A percentile compares a stretch with the other conserved stretches of the same genome.
phyloP scores from a whole-genome alignment of 2,888 invertebrate species.

The Dryocosmus kuriphilus region DNA sequence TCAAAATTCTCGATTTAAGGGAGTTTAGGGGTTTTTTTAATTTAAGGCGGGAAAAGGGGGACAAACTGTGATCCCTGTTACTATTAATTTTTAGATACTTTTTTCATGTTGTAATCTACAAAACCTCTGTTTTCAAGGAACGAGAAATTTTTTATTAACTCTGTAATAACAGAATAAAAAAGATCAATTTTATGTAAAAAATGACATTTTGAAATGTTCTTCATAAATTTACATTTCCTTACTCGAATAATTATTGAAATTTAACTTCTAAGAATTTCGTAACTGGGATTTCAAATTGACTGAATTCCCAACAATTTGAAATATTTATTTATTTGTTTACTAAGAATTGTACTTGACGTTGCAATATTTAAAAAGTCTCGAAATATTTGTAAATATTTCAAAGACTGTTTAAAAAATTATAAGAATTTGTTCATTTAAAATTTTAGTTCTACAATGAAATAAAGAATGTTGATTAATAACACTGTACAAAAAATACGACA shows the following conservation, averaged over 20 bases:
- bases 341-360: neutral
- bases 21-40: too few relatives aligned
- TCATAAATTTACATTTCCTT: neutral
- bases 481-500: too few relatives aligned
- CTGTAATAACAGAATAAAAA: too few relatives aligned
- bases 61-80: too few relatives aligned
- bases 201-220: neutral
- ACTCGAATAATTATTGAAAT: neutral
- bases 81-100: neutral
- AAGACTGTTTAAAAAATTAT: neutral
- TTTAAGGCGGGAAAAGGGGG: too few relatives aligned
- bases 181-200: neutral
- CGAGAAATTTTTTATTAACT: too few relatives aligned
- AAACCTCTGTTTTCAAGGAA: too few relatives aligned
- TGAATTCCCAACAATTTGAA: neutral
- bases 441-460: too few relatives aligned
- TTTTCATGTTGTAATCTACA: neutral
- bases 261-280: neutral
- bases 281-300: neutral
- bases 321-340: neutral
- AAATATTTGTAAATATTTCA: neutral
- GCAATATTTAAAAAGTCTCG: neutral
- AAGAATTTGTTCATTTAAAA: too few relatives aligned
- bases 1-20: too few relatives aligned
- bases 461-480: too few relatives aligned